Base-by-base conservation (phyloP, 64 coral and sea anemone species). In the Dendronephthya gigantea region DNA sequence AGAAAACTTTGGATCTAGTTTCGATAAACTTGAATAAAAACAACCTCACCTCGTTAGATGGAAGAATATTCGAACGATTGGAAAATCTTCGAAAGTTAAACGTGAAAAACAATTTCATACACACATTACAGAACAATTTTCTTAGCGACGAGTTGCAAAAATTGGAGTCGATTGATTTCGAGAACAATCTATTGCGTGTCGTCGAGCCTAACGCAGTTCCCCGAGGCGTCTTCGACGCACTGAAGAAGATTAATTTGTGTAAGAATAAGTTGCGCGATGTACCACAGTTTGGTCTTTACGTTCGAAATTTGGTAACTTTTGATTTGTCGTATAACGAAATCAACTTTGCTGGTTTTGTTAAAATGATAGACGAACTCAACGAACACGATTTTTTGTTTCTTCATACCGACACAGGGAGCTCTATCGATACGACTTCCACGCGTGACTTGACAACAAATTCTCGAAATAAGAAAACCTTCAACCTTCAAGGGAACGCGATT, bases 281-380 rank as follows among this genome's bases (percentile, higher is more conserved):
- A 40, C 93, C 90, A 25, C 2, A 49, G 22, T 84, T 56, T n/a
- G 47, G 89, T 28, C 69, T 91, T 35, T 56, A 91, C 38, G 59
- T 86, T 15, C 49, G 87, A n/a, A 83, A 86, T 17, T 65, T 85
- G 2, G 49, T 25, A 79, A 22, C 13, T 1, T 87, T 85, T 49
- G 83, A 94, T 28, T 39, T 94, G 83, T 91, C 90, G 0, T 47
- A 33, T 37, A 94, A 94, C 50, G 2, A 32, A 34, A 65, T 94
- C 36, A 94, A 76, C 41, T 92, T 87, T 68, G 1, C 83, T 35
- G 36, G 40, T 7, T 49, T 94, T 66, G 39, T 74, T 23, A 84
- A 88, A 0, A 25, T 34, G n/a, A 30, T 94, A 16, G 55, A 91
- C 37, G 76, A 83, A 29, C 35, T 94, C 45, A 48, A 88, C 4